A percentile compares a stretch with the other conserved stretches of the same genome.
Conservation (phyloP, 64 coral and sea anemone species). For the Montipora sp. region DNA sequence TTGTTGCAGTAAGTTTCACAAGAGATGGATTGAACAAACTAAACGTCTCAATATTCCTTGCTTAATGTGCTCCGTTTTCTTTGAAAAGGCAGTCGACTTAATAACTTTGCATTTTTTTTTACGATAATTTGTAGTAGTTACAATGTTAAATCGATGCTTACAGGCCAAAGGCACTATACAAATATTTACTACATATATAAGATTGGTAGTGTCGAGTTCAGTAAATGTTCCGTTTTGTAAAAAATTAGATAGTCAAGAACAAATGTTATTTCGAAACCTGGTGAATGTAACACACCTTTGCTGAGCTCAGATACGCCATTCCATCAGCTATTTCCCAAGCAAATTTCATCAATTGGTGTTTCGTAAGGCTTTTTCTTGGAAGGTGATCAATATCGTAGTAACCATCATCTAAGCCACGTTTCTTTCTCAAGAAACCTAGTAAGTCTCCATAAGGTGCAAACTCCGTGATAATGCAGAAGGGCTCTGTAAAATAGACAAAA, state of each 20-base stretch:
- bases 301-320: slow-evolving; percentile 57
- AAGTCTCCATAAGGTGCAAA: slow-evolving; percentile 75
- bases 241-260: background rate
- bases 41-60: no score
- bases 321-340: slow-evolving; percentile 51
- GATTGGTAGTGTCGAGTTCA: no score
- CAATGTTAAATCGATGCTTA: no score
- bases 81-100: no score
- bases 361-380: slow-evolving; percentile 27
- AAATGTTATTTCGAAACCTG: background rate
- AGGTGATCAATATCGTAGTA: slow-evolving; percentile 21
- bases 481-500: slow-evolving; percentile 8
- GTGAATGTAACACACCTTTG: background rate
- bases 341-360: slow-evolving; percentile 49
- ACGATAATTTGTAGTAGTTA: no score
- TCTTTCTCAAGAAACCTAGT: slow-evolving; percentile 54
- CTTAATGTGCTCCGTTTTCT: no score
- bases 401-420: slow-evolving; percentile 52
- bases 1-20: no score
- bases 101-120: no score
- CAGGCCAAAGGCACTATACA: no score
- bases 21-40: no score
- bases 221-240: no score
- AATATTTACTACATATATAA: no score
- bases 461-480: slow-evolving; percentile 44